These are phyloP conservation scores for Limnephilus rhombicus DNA, from an alignment of 2,888 invertebrate genomes.

Conservation along the genomic window DNA sequence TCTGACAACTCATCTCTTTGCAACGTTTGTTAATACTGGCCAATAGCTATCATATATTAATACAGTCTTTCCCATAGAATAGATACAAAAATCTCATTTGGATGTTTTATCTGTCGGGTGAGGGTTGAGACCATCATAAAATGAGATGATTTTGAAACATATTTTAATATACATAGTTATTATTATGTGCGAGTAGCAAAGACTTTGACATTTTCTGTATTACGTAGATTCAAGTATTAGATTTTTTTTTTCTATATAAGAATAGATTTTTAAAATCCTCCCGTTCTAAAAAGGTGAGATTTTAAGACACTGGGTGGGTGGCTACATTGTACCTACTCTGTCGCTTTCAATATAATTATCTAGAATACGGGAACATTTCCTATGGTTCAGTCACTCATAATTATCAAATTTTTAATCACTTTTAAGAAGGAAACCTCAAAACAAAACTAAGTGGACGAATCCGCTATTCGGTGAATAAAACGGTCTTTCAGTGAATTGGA, in stretches of 20 bases:
- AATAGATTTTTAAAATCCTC: neutral
- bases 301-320: conserved; percentile 11
- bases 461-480: neutral
- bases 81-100: conserved; percentile 29
- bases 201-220: neutral
- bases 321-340: conserved; percentile 35
- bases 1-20: conserved; percentile 7
- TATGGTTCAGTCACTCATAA: conserved; percentile 16
- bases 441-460: conserved; percentile 20
- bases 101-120: neutral
- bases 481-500: neutral
- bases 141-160: neutral
- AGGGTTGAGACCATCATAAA: neutral
- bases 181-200: neutral
- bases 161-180: neutral
- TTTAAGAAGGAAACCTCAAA: conserved; percentile 43
- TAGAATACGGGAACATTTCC: conserved; percentile 32
- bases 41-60: conserved; percentile 12
- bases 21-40: conserved; percentile 21
- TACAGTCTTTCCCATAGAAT: conserved; percentile 40
- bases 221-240: neutral
- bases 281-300: neutral
- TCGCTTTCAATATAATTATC: conserved; percentile 33
- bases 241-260: neutral
- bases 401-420: conserved; percentile 29